Percentiles rank a stretch among this genome's conserved stretches.
Conservation (phyloP, 2,888 invertebrate species). For the Nezara viridula region DNA sequence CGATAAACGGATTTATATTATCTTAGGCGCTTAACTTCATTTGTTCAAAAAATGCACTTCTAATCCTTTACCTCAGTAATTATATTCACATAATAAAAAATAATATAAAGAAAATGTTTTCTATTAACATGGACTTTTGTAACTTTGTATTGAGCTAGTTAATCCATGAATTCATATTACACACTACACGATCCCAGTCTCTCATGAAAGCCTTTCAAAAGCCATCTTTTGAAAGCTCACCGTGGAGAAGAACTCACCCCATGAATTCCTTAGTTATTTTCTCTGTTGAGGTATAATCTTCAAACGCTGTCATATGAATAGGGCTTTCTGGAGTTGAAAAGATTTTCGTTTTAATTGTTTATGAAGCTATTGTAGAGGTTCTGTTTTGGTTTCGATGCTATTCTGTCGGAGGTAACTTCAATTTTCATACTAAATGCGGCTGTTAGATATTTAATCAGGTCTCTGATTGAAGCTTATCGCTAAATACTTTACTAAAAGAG, state of each 20-base stretch:
- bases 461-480: not conserved
- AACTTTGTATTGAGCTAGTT: not conserved
- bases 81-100: too few species aligned
- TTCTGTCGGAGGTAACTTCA: not conserved
- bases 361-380: not conserved
- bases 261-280: not conserved
- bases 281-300: not conserved
- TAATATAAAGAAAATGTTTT: not conserved
- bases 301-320: not conserved
- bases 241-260: not conserved
- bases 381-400: not conserved
- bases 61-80: too few species aligned
- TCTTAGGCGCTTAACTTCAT: too few species aligned
- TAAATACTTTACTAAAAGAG: too few species aligned
- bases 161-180: not conserved
- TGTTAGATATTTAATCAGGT: not conserved
- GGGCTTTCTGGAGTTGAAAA: not conserved
- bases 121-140: not conserved
- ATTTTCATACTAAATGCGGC: not conserved
- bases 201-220: not conserved
- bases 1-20: too few species aligned
- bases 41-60: too few species aligned
- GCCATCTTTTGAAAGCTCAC: not conserved
- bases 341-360: not conserved
- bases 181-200: not conserved